Percentiles rank a stretch among this genome's conserved stretches.
Evolutionary conservation across 2,888 invertebrate genomes (phyloP).

Genomic region (Dimorphilus gyrociliatus): DNA sequence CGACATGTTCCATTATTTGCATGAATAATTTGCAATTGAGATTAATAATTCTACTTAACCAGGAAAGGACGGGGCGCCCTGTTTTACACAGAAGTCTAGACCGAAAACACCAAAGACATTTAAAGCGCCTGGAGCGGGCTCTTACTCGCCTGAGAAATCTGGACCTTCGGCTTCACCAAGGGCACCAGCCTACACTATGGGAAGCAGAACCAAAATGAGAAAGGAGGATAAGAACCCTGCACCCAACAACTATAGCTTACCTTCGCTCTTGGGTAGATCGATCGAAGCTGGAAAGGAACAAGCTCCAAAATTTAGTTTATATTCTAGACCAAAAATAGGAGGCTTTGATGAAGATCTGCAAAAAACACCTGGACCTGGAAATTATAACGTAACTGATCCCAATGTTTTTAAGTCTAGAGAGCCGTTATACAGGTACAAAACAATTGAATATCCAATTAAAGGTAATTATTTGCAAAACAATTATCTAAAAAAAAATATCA

Average conservation of each 20-base stretch:
- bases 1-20: too few species aligned
- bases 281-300: constrained; percentile 13
- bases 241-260: constrained; percentile 9
- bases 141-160: constrained; percentile 10
- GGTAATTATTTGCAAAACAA: too few species aligned
- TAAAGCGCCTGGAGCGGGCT: constrained; percentile 11
- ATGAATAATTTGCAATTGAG: too few species aligned
- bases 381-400: constrained; percentile 3
- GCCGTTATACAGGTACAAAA: too few species aligned
- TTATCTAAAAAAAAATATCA: too few species aligned
- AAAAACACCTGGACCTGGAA: constrained; percentile 8
- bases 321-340: constrained; percentile 53
- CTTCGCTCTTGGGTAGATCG: constrained; percentile 12
- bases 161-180: constrained; percentile 8
- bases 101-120: constrained; percentile 5
- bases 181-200: constrained; percentile 8
- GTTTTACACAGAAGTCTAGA: too few species aligned
- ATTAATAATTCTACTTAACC: too few species aligned
- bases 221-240: constrained; percentile 9
- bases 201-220: constrained; percentile 7
- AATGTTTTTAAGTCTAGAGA: too few species aligned
- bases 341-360: constrained; percentile 12
- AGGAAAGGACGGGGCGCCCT: too few species aligned
- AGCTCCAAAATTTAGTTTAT: constrained; percentile 64
- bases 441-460: too few species aligned